A percentile compares a stretch with the other conserved stretches of the same genome.
Evolutionary conservation across 2,797 vertebrate species (phyloP).

Genomic region (Apogon talboti): DNA sequence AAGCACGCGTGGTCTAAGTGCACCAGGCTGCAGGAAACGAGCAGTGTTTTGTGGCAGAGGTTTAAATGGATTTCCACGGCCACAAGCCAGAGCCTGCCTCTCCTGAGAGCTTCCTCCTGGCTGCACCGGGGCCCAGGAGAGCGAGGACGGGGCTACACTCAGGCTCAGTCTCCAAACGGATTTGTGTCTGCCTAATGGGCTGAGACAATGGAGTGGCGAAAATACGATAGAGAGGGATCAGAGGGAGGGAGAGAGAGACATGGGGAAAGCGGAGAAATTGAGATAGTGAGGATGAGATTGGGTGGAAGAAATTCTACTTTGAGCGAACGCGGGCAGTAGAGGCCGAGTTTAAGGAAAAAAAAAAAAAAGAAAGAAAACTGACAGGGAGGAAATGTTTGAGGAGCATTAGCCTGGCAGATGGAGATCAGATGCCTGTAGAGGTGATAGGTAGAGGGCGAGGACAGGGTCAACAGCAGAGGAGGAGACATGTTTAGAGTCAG

Average conservation of each 20-base stretch:
- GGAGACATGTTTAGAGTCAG: slow-evolving; percentile 20
- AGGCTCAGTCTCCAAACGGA: slow-evolving; percentile 74
- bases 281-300: slow-evolving; percentile 52
- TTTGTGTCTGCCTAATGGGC: slow-evolving; percentile 81
- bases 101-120: slow-evolving; percentile 68
- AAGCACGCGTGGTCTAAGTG: slow-evolving; percentile 50
- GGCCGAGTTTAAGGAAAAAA: background rate
- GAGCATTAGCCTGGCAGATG: slow-evolving; percentile 25
- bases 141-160: slow-evolving; percentile 45
- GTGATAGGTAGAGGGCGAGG: slow-evolving; percentile 34
- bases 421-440: slow-evolving; percentile 22
- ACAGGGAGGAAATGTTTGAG: background rate
- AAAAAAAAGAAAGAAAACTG: background rate
- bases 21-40: slow-evolving; percentile 46
- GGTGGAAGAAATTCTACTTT: slow-evolving; percentile 36
- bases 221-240: slow-evolving; percentile 69
- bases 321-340: slow-evolving; percentile 20
- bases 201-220: slow-evolving; percentile 74
- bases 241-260: slow-evolving; percentile 26
- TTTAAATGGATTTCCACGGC: slow-evolving; percentile 74
- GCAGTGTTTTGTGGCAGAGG: slow-evolving; percentile 61
- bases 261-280: slow-evolving; percentile 42
- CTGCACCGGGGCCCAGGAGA: slow-evolving; percentile 60
- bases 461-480: slow-evolving; percentile 20
- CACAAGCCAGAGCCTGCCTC: slow-evolving; percentile 58